Evolutionary conservation across 2,888 invertebrate genomes (phyloP).

Genomic region (Gymnoscelis rufifasciata): DNA sequence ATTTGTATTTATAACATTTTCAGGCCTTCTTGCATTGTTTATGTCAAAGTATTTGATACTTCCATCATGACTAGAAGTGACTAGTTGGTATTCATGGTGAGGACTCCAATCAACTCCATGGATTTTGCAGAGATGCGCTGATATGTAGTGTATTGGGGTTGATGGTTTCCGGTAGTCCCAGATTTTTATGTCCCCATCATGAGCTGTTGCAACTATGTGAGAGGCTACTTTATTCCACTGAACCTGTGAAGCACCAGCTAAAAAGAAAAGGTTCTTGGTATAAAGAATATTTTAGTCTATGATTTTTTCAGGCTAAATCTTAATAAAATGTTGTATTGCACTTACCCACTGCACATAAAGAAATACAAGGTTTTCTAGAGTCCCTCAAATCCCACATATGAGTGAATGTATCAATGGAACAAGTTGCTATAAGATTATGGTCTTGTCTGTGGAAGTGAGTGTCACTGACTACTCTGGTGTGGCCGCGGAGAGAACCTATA

Average conservation of each 20-base stretch:
- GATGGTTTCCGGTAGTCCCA: slow-evolving; percentile 96
- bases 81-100: slow-evolving; percentile 88
- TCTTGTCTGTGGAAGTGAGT: slow-evolving; percentile 91
- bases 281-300: no score
- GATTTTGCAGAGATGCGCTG: slow-evolving; percentile 93
- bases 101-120: slow-evolving; percentile 97
- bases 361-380: slow-evolving; percentile 88
- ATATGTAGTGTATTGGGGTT: slow-evolving; percentile 93
- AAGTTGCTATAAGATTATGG: slow-evolving; percentile 83
- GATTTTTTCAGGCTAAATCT: no score
- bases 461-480: slow-evolving; percentile 92
- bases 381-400: slow-evolving; percentile 96
- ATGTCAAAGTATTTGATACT: slow-evolving; percentile 97
- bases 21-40: slow-evolving; percentile 89
- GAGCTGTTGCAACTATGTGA: slow-evolving; percentile 93
- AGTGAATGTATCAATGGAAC: slow-evolving; percentile 95
- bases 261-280: slow-evolving; percentile 10
- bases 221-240: slow-evolving; percentile 94
- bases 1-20: slow-evolving; percentile 89
- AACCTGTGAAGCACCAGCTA: slow-evolving; percentile 95
- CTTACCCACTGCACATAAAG: slow-evolving; percentile 92
- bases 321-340: slow-evolving; percentile 2
- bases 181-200: slow-evolving; percentile 96
- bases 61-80: slow-evolving; percentile 96
- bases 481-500: slow-evolving; percentile 85